Percentiles rank a stretch among this genome's conserved stretches.
These are phyloP conservation scores for Etheostoma nigrum DNA, from an alignment of 2,797 vertebrate genomes.

Conservation along the genomic window DNA sequence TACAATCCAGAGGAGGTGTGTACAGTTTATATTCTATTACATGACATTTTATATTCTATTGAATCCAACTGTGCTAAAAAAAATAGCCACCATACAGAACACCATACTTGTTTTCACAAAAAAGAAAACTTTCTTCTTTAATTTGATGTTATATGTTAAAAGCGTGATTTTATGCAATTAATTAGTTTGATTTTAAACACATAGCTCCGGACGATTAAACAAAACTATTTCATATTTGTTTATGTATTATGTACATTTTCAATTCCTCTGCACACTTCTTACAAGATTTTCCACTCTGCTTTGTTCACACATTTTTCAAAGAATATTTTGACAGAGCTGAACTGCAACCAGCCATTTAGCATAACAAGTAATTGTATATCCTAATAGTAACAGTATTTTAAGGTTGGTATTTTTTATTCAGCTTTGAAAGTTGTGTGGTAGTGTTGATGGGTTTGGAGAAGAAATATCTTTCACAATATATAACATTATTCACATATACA, in stretches of 20 bases:
- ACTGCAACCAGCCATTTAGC: neutral
- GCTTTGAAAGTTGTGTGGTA: neutral
- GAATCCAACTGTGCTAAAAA: neutral
- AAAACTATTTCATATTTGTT: neutral
- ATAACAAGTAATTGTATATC: neutral
- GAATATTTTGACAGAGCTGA: neutral
- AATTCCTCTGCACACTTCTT: neutral
- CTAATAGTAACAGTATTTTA: neutral
- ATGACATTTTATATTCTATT: constrained; percentile 23
- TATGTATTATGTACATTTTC: neutral
- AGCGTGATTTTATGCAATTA: neutral
- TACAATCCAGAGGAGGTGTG: constrained; percentile 96
- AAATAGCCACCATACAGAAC: neutral
- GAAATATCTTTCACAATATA: neutral
- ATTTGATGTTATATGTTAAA: too few relatives aligned
- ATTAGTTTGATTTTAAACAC: constrained; percentile 7
- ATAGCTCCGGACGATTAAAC: neutral
- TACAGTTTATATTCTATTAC: constrained; percentile 53
- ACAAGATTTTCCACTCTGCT: neutral
- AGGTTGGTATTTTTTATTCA: neutral
- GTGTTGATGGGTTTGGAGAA: neutral
- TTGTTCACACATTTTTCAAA: neutral
- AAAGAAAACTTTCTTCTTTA: too few relatives aligned
- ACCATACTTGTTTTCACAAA: neutral
- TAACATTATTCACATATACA: neutral